Conservation (phyloP, 2,113 vertebrate species). For the Myodes glareolus region DNA sequence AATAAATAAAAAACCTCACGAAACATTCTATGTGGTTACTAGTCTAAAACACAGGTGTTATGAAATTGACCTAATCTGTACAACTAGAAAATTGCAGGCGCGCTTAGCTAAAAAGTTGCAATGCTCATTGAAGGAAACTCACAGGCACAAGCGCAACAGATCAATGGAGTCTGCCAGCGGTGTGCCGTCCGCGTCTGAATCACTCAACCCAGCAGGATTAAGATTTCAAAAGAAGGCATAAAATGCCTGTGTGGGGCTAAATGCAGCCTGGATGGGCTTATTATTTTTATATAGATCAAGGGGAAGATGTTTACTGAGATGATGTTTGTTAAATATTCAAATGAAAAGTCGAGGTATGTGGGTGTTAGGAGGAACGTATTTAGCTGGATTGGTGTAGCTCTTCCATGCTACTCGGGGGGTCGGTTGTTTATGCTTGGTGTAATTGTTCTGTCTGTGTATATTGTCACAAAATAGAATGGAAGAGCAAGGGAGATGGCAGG, state of each 20-base stretch:
- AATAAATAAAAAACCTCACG: background rate
- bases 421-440: slow-evolving; percentile 50
- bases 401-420: slow-evolving; percentile 50
- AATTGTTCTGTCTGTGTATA: slow-evolving; percentile 42
- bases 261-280: slow-evolving; percentile 40
- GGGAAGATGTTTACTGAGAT: slow-evolving; percentile 65
- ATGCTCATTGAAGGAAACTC: background rate
- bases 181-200: slow-evolving; percentile 8
- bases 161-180: slow-evolving; percentile 15
- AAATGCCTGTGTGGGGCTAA: slow-evolving; percentile 43
- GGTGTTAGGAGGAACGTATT: slow-evolving; percentile 44
- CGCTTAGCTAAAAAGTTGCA: background rate
- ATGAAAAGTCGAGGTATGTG: slow-evolving; percentile 54
- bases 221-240: slow-evolving; percentile 50
- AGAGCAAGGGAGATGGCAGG: slow-evolving; percentile 39
- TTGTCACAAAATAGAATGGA: slow-evolving; percentile 31
- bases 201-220: slow-evolving; percentile 53
- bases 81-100: slow-evolving; percentile 7
- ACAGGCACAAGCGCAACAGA: slow-evolving; percentile 46
- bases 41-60: background rate
- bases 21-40: background rate
- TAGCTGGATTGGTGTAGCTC: slow-evolving; percentile 64
- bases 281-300: slow-evolving; percentile 67
- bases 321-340: slow-evolving; percentile 77
- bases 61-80: slow-evolving; percentile 58